These are phyloP conservation scores for Melanotaenia trifasciata DNA, from an alignment of 2,797 vertebrate species.

Conservation along the genomic window DNA sequence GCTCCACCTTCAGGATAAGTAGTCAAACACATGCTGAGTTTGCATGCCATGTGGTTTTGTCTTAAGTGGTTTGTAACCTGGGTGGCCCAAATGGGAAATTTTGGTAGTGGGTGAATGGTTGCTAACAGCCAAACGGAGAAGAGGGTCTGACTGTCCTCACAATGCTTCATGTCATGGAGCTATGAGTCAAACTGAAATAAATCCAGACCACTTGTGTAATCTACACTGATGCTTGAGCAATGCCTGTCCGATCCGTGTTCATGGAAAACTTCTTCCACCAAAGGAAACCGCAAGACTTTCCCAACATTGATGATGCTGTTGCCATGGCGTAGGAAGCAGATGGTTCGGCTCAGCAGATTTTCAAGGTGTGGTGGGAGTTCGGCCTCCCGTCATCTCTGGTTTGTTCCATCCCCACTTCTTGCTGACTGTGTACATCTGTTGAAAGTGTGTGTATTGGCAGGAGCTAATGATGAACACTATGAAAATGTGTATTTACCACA, in stretches of 20 bases:
- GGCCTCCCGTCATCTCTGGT: constrained; percentile 39
- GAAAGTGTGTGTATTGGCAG: constrained; percentile 42
- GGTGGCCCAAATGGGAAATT: constrained; percentile 24
- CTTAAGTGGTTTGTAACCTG: constrained; percentile 14
- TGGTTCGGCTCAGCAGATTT: constrained; percentile 36
- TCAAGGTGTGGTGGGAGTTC: constrained; percentile 42
- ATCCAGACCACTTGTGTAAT: constrained; percentile 23
- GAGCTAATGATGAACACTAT: constrained; percentile 61
- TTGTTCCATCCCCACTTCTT: constrained; percentile 58
- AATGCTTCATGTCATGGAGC: constrained; percentile 30
- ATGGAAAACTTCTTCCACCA: constrained; percentile 40
- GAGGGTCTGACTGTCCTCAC: constrained; percentile 21
- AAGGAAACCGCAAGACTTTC: constrained; percentile 12
- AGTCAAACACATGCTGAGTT: constrained; percentile 21
- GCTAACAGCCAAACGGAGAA: constrained; percentile 7
- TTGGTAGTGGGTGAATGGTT: neutral
- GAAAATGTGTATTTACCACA: constrained; percentile 54
- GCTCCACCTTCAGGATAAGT: constrained; percentile 39
- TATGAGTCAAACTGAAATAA: constrained; percentile 42
- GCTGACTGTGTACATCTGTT: constrained; percentile 48
- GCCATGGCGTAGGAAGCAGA: constrained; percentile 47
- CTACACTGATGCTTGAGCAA: constrained; percentile 46
- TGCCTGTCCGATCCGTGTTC: constrained; percentile 28
- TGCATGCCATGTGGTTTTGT: neutral
- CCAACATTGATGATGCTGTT: constrained; percentile 35